Conservation (phyloP, 2,888 invertebrate genomes). For the Digitonthophagus gazella region DNA sequence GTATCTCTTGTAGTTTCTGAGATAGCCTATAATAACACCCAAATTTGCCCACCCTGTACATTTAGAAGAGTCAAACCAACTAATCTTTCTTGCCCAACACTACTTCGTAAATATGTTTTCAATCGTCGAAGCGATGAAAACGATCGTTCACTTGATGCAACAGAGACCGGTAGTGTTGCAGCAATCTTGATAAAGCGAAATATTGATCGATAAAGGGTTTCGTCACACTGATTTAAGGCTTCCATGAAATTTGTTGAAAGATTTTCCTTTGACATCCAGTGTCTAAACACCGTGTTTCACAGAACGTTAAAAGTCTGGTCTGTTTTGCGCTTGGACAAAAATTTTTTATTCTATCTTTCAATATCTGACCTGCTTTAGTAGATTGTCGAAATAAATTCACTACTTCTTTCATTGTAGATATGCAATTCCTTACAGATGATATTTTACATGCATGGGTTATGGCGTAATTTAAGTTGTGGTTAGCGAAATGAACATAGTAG, state of each 20-base stretch:
- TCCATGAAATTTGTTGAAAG: no score
- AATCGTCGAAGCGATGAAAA: background rate
- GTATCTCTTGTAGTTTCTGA: no score
- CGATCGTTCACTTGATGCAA: constrained; percentile 3
- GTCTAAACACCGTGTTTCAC: constrained; percentile 3
- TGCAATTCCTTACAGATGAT: background rate
- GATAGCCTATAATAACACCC: no score
- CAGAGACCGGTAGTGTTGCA: background rate
- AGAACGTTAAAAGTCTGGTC: background rate
- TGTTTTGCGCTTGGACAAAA: background rate
- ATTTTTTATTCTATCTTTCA: background rate
- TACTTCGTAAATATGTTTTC: no score
- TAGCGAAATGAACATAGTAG: background rate
- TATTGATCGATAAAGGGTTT: no score
- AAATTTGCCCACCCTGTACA: no score
- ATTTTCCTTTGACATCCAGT: no score
- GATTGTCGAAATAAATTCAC: background rate
- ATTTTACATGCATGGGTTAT: background rate
- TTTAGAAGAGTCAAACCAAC: no score
- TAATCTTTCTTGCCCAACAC: no score
- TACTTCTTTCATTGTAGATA: background rate
- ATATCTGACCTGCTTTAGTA: background rate
- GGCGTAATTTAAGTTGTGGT: background rate
- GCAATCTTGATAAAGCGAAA: background rate
- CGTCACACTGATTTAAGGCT: no score